A percentile compares a stretch with the other conserved stretches of the same genome.
Evolutionary conservation across 2,113 vertebrate genomes (phyloP).

Genomic region (Merops nubicus): DNA sequence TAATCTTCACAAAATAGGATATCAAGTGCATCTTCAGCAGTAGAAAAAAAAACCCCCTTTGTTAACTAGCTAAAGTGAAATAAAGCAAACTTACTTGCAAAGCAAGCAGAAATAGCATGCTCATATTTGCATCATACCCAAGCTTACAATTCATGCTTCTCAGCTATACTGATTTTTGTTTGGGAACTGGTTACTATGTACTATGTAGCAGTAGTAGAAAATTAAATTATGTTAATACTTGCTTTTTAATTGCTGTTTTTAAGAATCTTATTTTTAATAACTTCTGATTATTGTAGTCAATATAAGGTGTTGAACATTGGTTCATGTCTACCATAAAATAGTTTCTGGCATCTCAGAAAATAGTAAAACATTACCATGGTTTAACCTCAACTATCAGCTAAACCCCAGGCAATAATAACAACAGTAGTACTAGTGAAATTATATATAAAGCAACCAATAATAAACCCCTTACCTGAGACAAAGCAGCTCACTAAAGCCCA

Average conservation of each 20-base stretch:
- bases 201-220: neutral
- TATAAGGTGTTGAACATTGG: neutral
- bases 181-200: neutral
- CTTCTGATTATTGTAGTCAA: neutral
- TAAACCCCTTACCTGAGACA: too few species aligned
- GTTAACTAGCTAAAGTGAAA: too few species aligned
- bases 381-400: too few species aligned
- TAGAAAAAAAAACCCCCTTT: too few species aligned
- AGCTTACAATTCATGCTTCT: neutral
- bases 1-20: neutral
- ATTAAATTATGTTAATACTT: neutral
- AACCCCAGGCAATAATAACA: too few species aligned
- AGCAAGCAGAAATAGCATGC: neutral
- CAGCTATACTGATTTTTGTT: neutral
- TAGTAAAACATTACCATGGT: neutral
- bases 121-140: neutral
- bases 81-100: neutral
- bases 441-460: too few species aligned
- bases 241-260: neutral
- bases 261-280: neutral
- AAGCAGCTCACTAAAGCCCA: too few species aligned
- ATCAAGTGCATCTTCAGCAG: neutral
- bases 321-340: neutral
- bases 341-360: neutral
- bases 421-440: too few species aligned